phyloP scores from a whole-genome alignment of 2,888 invertebrate genomes.

The Azorinus chamasolen region DNA sequence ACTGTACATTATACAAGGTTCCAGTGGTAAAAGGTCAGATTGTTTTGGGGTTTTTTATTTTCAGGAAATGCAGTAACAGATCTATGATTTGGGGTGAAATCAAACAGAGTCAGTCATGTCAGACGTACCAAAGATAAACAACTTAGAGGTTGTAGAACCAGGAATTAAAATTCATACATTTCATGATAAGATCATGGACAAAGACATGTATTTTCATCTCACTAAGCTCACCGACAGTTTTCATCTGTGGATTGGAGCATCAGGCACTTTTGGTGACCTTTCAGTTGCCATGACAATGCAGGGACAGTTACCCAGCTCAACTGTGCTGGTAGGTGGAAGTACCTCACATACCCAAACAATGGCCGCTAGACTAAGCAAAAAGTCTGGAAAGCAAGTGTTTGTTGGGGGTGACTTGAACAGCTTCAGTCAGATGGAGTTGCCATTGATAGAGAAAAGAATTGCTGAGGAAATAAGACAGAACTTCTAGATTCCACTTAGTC shows the following conservation, averaged over 20 bases:
- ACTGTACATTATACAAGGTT: too few species aligned
- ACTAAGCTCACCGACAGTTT: slow-evolving; percentile 76
- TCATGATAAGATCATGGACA: slow-evolving; percentile 69
- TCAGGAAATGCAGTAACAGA: too few species aligned
- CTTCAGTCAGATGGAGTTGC: slow-evolving; percentile 70
- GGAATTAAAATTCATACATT: slow-evolving; percentile 65
- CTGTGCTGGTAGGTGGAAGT: slow-evolving; percentile 67
- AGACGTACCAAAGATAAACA: too few species aligned
- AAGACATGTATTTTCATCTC: slow-evolving; percentile 74
- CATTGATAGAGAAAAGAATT: slow-evolving; percentile 77
- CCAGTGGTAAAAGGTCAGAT: too few species aligned
- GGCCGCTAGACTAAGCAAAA: slow-evolving; percentile 76
- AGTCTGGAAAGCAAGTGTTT: slow-evolving; percentile 80
- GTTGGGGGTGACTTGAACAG: slow-evolving; percentile 73
- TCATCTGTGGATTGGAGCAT: slow-evolving; percentile 77
- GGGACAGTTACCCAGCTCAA: slow-evolving; percentile 64
- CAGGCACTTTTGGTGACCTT: slow-evolving; percentile 71
- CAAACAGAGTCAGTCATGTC: too few species aligned
- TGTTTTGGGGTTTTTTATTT: too few species aligned
- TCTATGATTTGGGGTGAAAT: too few species aligned
- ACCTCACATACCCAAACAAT: slow-evolving; percentile 66
- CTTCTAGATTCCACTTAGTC: too few species aligned
- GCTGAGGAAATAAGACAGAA: slow-evolving; percentile 75
- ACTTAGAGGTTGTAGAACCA: slow-evolving; percentile 28
- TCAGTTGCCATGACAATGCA: slow-evolving; percentile 77